Base-by-base conservation (phyloP, 2,797 vertebrate species). In the Poecile montanus region DNA sequence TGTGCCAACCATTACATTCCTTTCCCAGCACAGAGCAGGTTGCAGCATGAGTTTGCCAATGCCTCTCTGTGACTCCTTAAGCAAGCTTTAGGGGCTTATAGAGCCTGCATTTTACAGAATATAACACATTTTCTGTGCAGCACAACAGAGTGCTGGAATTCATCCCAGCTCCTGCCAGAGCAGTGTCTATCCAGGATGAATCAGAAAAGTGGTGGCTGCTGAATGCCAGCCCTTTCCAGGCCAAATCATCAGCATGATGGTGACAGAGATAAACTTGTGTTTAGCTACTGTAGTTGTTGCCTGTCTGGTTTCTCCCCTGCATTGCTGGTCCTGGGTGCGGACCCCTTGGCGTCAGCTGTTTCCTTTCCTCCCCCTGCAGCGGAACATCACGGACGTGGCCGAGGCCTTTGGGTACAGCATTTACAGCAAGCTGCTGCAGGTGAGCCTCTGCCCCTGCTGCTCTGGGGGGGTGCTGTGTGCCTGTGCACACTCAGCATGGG, bases 341-440 rank as follows among this genome's bases (percentile, higher is more conserved):
- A 51, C 3, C 5, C 36, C 42, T 54, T 8, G 16, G 42, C 7
- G 13, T 50, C 2, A 1, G 16, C 9, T 25, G 15, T 84, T 92
- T 85, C 25, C 45, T 57, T 73, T 84, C 51, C 85, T 79, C 66
- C n/a, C 44, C 66, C 97, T 80, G 54, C 96, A 99, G 99, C 97
- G 98, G 96, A 99, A 98, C 63, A 72, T 99, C 67, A 98, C 97
- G 0, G 75, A 94, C 0, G 99, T 98, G 10, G 98, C 98, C 9
- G 88, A 95, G 30, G 92, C 98, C 77, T 98, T 99, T 44, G 99
- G 99, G 75, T 99, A 99, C 97, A 98, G 51, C 36, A 97, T 97
- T 57, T 99, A 99, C 94, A 98, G 98, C 96, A 97, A 97, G 84
- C 98, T 99, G 26, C 74, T 99, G 34, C 97, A 97, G 99, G 99